A percentile compares a stretch with the other conserved stretches of the same genome.
Evolutionary conservation across 2,888 invertebrate species (phyloP).

Genomic region (Latrodectus elegans): DNA sequence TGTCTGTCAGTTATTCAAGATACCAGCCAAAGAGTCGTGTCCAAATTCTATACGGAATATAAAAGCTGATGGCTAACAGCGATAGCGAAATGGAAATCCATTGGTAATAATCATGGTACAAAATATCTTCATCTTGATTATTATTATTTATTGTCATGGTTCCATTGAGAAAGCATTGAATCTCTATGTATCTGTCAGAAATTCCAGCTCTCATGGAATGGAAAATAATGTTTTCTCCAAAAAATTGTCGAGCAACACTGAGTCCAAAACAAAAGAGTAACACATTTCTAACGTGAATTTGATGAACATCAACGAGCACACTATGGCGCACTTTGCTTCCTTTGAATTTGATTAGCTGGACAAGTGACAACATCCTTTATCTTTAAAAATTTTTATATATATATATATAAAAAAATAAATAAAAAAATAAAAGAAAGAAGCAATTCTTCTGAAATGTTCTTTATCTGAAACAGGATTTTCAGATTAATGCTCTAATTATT

Average conservation of each 20-base stretch:
- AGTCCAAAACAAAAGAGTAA: conserved; percentile 11
- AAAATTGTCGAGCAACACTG: background rate
- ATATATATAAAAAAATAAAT: too few relatives aligned
- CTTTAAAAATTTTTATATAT: too few relatives aligned
- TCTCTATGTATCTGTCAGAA: background rate
- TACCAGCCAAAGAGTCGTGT: background rate
- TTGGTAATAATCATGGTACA: conserved; percentile 21
- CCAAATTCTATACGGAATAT: background rate
- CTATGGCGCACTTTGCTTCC: background rate
- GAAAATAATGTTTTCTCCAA: conserved; percentile 8
- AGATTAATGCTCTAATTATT: background rate
- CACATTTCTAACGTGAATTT: background rate
- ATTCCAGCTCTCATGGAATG: background rate
- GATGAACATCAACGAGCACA: background rate
- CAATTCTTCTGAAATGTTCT: too few relatives aligned
- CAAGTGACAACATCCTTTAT: background rate
- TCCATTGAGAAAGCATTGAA: conserved; percentile 10
- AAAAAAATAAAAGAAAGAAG: too few relatives aligned
- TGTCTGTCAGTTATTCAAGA: background rate
- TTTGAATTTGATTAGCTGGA: background rate
- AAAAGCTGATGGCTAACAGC: background rate
- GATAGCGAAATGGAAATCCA: background rate
- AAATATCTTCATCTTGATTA: background rate
- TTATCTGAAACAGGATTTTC: background rate
- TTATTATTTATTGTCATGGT: background rate